Conservation (phyloP, 1,140 invertebrate species). For the Drosophila kepulauana region DNA sequence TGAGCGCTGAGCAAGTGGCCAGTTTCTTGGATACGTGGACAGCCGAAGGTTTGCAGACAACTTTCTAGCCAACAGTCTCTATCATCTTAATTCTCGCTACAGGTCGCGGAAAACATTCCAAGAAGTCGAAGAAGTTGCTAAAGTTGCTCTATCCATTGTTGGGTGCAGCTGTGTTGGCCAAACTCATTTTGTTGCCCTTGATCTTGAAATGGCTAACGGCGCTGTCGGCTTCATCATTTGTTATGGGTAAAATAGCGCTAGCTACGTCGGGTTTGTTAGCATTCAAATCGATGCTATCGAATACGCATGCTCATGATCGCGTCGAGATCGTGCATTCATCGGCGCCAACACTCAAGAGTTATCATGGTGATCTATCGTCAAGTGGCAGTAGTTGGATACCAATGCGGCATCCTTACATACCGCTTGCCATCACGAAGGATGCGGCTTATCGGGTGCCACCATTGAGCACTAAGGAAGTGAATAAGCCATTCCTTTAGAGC, state of each 20-base stretch:
- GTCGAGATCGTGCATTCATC: constrained; percentile 76
- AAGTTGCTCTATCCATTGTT: constrained; percentile 86
- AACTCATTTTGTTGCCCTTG: constrained; percentile 88
- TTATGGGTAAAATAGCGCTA: constrained; percentile 87
- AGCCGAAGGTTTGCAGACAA: constrained; percentile 46
- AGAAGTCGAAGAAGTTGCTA: constrained; percentile 67
- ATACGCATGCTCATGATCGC: constrained; percentile 56
- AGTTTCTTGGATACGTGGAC: constrained; percentile 55
- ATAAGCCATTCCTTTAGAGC: constrained; percentile 72
- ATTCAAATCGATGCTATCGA: constrained; percentile 67
- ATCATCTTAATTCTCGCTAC: background rate
- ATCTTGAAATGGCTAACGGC: constrained; percentile 88
- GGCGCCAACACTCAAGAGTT: constrained; percentile 45
- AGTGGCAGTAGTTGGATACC: constrained; percentile 68
- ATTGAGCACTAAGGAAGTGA: constrained; percentile 44
- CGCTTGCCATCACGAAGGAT: constrained; percentile 63
- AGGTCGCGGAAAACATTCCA: constrained; percentile 72
- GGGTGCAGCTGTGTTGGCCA: constrained; percentile 87
- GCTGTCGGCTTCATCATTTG: constrained; percentile 87
- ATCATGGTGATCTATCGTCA: constrained; percentile 53
- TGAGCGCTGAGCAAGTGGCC: constrained; percentile 36
- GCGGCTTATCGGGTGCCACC: constrained; percentile 14
- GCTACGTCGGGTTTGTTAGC: constrained; percentile 84
- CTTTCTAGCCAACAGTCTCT: background rate
- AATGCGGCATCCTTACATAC: constrained; percentile 66